phyloP scores from a whole-genome alignment of 2,797 vertebrate genomes.

The Ibycter americanus region DNA sequence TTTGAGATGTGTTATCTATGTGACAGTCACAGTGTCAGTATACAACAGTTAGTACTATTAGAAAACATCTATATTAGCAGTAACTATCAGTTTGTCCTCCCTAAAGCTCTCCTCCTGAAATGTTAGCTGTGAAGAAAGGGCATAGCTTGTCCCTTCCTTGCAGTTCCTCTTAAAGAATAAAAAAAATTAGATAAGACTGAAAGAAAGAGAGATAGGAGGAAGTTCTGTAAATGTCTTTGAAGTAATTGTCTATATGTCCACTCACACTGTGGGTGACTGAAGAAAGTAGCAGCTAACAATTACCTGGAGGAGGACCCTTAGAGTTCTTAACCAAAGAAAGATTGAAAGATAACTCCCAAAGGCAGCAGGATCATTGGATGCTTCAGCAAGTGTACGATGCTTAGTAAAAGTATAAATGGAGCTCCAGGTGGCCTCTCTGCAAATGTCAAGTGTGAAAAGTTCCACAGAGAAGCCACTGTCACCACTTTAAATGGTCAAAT shows the following conservation, averaged over 20 bases:
- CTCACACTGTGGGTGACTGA: background rate
- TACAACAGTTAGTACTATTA: background rate
- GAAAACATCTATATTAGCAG: background rate
- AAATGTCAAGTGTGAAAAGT: background rate
- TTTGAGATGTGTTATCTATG: background rate
- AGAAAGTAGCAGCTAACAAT: background rate
- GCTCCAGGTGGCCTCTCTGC: background rate
- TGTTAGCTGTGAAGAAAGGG: background rate
- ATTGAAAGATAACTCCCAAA: background rate
- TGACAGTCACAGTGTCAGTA: background rate
- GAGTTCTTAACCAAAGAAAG: constrained; percentile 2
- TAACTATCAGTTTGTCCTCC: background rate
- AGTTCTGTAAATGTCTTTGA: background rate
- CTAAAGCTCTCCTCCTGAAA: background rate
- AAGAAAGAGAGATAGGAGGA: background rate
- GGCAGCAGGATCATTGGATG: background rate
- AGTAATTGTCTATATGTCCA: background rate
- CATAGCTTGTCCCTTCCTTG: background rate
- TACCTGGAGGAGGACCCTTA: background rate
- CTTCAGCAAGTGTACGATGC: background rate
- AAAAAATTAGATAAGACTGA: background rate
- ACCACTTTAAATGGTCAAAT: background rate
- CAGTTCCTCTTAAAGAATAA: background rate
- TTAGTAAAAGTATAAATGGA: background rate
- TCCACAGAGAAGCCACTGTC: background rate